Conservation (phyloP, 2,113 vertebrate genomes). For the Notothenia coriiceps region DNA sequence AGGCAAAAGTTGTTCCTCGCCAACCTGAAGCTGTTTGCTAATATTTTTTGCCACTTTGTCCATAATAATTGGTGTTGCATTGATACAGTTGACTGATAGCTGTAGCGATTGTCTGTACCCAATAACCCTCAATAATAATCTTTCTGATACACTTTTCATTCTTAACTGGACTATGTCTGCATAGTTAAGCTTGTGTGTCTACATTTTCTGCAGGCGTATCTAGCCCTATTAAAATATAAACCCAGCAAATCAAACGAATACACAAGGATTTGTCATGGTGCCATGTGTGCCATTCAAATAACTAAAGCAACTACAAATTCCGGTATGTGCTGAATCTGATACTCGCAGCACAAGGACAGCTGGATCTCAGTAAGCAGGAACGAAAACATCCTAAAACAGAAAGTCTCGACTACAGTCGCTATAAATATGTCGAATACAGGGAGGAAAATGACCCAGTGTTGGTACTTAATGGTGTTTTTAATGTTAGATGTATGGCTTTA, state of each 20-base stretch:
- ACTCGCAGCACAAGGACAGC: conserved; percentile 20
- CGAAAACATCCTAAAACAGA: conserved; percentile 12
- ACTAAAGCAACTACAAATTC: conserved; percentile 6
- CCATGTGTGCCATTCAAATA: conserved; percentile 30
- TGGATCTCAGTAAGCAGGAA: background rate
- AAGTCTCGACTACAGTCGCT: background rate
- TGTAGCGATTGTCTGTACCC: background rate
- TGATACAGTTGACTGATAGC: no score
- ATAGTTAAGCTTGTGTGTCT: background rate
- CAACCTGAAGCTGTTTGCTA: conserved; percentile 58
- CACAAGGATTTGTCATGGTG: conserved; percentile 12
- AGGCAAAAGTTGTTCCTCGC: conserved; percentile 35
- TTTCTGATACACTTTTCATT: background rate
- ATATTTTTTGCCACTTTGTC: background rate
- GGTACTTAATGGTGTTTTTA: no score
- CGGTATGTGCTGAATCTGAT: conserved; percentile 8
- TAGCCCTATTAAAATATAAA: background rate
- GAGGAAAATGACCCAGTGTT: background rate
- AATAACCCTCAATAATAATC: conserved; percentile 24
- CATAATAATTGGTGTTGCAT: no score
- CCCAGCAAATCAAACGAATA: background rate
- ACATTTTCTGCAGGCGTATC: conserved; percentile 1
- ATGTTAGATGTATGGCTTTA: conserved; percentile 15
- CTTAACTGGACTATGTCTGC: background rate
- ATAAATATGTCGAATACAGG: background rate